Percentiles rank a stretch among this genome's conserved stretches.
phyloP scores from a whole-genome alignment of 1,140 invertebrate genomes.

The Mercenaria mercenaria region DNA sequence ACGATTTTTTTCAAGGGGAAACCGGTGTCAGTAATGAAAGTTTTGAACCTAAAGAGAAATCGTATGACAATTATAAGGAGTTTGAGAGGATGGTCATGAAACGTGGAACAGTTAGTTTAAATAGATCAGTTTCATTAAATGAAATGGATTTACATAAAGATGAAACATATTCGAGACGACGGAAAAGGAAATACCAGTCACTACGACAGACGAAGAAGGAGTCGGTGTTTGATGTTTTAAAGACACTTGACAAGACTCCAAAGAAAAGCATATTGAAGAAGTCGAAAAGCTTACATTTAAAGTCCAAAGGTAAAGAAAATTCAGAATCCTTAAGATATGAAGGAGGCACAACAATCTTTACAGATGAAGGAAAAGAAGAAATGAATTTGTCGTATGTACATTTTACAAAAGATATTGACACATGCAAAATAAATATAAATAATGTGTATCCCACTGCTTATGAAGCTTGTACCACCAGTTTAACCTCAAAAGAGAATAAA shows the following conservation, averaged over 20 bases:
- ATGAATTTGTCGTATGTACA: too few species aligned
- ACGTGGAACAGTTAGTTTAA: neutral
- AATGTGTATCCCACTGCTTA: too few species aligned
- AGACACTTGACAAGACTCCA: slow-evolving; percentile 21
- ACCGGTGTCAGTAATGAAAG: neutral
- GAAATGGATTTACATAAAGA: neutral
- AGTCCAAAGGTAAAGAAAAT: too few species aligned
- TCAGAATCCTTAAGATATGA: neutral
- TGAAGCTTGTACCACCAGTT: too few species aligned
- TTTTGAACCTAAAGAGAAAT: too few species aligned
- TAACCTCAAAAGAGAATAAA: too few species aligned
- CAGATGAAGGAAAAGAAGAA: neutral
- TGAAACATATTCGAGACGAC: neutral
- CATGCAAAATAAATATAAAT: too few species aligned
- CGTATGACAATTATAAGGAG: neutral
- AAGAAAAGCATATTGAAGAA: slow-evolving; percentile 47
- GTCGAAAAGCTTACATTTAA: slow-evolving; percentile 21
- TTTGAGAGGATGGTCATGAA: neutral
- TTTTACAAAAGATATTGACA: too few species aligned
- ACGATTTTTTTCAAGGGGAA: too few species aligned
- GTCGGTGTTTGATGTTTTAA: slow-evolving; percentile 18
- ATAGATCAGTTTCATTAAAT: slow-evolving; percentile 27
- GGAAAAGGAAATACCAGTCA: slow-evolving; percentile 50
- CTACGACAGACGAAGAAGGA: slow-evolving; percentile 26
- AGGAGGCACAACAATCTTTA: neutral